A percentile compares a stretch with the other conserved stretches of the same genome.
These are phyloP conservation scores for Gallinago paraguaiae DNA, from an alignment of 2,113 vertebrate genomes.

Conservation along the genomic window DNA sequence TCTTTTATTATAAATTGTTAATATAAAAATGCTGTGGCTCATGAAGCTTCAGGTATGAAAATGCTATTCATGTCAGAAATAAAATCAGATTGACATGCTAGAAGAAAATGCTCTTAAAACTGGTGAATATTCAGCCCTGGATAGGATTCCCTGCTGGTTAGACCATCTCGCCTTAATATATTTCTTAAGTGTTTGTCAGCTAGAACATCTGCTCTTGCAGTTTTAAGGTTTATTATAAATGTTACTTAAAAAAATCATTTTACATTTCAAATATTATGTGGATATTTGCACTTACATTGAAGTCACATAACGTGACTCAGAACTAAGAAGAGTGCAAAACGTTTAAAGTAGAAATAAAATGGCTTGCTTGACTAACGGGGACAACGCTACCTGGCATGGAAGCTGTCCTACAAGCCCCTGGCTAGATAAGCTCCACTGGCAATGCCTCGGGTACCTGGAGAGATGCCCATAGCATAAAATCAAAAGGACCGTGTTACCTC, in stretches of 20 bases:
- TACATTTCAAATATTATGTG: not conserved
- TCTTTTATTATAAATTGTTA: slow-evolving; percentile 59
- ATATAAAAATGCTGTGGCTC: slow-evolving; percentile 52
- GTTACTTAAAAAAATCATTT: not conserved
- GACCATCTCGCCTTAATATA: not conserved
- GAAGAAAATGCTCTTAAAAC: slow-evolving; percentile 36
- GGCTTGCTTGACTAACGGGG: not conserved
- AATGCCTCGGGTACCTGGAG: accelerated
- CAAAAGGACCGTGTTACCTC: not conserved
- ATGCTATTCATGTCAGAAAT: slow-evolving; percentile 38
- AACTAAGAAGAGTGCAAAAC: not conserved
- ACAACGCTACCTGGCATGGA: not conserved
- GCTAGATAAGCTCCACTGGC: not conserved
- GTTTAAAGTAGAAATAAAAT: not conserved
- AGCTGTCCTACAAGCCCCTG: not conserved
- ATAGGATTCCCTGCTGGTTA: not conserved
- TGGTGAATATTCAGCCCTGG: not conserved
- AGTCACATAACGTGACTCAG: accelerated
- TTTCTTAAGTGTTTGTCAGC: not conserved
- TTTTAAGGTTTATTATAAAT: not conserved
- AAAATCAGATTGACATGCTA: slow-evolving; percentile 29
- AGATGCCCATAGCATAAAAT: not conserved
- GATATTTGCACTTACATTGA: not conserved
- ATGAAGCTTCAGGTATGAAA: slow-evolving; percentile 38
- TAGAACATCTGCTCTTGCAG: not conserved